Evolutionary conservation across 92 coral and sea anemone genomes (phyloP), one percentile per base, ranked within the genome.

Genomic region (Pocillopora grandis): DNA sequence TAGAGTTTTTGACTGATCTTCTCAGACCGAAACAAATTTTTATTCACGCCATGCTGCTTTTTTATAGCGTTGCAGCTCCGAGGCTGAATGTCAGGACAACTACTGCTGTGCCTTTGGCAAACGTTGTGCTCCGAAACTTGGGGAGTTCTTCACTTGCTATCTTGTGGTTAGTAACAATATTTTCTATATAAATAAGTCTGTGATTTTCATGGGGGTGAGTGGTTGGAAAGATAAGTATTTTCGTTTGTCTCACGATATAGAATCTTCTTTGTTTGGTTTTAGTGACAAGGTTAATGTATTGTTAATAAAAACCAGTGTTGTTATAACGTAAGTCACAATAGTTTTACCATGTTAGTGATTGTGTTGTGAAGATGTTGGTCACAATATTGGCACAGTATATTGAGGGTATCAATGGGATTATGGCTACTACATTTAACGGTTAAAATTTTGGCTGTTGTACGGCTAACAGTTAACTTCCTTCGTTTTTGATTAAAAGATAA

Each of bases 71-170:
- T 91, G 94, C 75, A 71, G 62, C 14, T 59, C 84, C 13, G 94
- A 88, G 21, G 72, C 78, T 12, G 92, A 91, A 0, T 91, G 94
- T 33, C 71, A 17, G 8, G 12, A 36, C 4, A 82, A 88, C 67
- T 81, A 71, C 67, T 91, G 94, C 76, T 91, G 94, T 76, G 85
- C 87, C 16, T 63, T 88, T 27, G 85, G 86, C 58, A 91, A 81
- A 59, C 66, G 91, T 19, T 91, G 94, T 72, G 79, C 78, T 52
- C 92, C 92, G 6, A 91, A 91, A 80, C 81, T 88, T 19, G 6
- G 13, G 10, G 88, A 84, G 63, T 77, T 57, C 62, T 58, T 75
- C 73, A 81, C 94, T 3, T 91, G 94, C 37, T 91, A 62, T 62
- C 67, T 88, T 1, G 69, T 72, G 79, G 94, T 91, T 12, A 71